Base-by-base conservation (phyloP, 2,113 vertebrate species). In the Steatornis caripensis region DNA sequence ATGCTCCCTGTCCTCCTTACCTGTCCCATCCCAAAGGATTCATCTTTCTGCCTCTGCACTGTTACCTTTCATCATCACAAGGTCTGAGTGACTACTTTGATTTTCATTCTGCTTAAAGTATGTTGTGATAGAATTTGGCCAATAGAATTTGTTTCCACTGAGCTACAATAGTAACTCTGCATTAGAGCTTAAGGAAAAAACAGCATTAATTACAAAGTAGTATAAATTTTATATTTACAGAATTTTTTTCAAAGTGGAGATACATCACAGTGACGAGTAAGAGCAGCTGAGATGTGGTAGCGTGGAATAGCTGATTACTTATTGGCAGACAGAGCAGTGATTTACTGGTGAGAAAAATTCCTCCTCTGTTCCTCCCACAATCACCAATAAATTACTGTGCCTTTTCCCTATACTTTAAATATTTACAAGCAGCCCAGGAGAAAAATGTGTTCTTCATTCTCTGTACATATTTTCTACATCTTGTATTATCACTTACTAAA, bases 271-370 rank as follows among this genome's bases (percentile, higher is more conserved):
- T 51, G 82, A 60, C 55, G 77, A 58, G 69, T 18, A 19, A 55
- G 69, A 87, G 48, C 72, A 84, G 72, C 71, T 90, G 74, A 81
- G 53, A 78, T 84, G 41, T 26, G 68, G 60, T 18, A 39, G 12
- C 12, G 18, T 72, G 61, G 86, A 91, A 82, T 96, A 79, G 76
- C 45, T 60, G 64, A 86, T 87, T 78, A 54, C 65, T 84, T 87
- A 89, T 75, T 81, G 83, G 60, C 76, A 92, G 76, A 70, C 65
- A 68, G 60, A 87, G 24, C 60, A 58, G 57, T 87, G 89, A 84
- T 95, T 89, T 92, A 95, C 80, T 65, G 84, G 43, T 75, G 72
- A 93, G 76, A 88, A 93, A 92, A 92, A 81, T 70, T 92, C 79
- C 27, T 92, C 30, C 39, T 78, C 90, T 94, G 23, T 86, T 92